Evolutionary conservation across 1,140 invertebrate genomes (phyloP), one percentile per base, ranked within the genome.

Genomic region (Dinoponera quadriceps): DNA sequence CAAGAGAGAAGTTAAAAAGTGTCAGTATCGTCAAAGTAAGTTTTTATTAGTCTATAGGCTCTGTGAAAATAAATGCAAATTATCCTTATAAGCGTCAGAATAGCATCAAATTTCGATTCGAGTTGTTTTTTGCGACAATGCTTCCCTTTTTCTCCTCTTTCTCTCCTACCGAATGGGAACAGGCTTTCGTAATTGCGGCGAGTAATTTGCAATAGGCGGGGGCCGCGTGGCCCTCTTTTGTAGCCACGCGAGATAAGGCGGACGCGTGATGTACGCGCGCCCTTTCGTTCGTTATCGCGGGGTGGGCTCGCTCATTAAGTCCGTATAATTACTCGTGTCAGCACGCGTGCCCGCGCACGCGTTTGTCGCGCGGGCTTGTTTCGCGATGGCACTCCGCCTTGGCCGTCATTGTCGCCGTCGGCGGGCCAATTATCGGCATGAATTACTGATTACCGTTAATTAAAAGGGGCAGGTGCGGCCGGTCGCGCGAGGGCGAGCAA

Each of bases 391-490:
- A 66, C 65, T 60, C 57, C 69, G 51, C 59, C 75, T 59, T 49
- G 49, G 72, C 11, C 38, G 51, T 71, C 78, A 72, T 83, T 86
- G 72, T 86, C 55, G 49, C 22, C 77, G 62, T 27, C 77, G 62
- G 48, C 71, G 74, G 33, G 49, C 68, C 83, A 90, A 89, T 85
- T 90, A 90, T 84, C 83, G 72, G 51, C 57, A 80, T 80, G 84
- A 90, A 89, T 89, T 89, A 84, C 60, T 66, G 57, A 85, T 85
- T 82, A 73, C 33, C 51, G 81, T 88, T 90, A 90, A 90, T 90
- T 87, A 87, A 90, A 87, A 85, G 83, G 38, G 82, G 27, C 73
- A 82, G 22, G 51, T 81, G 63, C 49, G 29, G 44, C 13, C 63
- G 60, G 49, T 7, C 20, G 33, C 51, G 38, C 18, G 13, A 14